A percentile compares a stretch with the other conserved stretches of the same genome.
phyloP scores from a whole-genome alignment of 2,888 invertebrate species.

The Ophonus ardosiacus region DNA sequence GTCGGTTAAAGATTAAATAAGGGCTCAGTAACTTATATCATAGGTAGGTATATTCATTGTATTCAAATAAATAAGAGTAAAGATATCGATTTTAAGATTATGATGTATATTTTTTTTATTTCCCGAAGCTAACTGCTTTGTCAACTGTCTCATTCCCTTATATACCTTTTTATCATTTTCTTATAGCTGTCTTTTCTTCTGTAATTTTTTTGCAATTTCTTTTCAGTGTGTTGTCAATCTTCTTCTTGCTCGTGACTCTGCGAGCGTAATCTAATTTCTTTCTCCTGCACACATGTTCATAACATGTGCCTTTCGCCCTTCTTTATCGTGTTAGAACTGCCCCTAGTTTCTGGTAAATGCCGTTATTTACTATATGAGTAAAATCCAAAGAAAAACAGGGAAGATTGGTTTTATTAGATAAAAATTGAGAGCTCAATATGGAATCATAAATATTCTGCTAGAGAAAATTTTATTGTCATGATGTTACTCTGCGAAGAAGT shows the following conservation, averaged over 20 bases:
- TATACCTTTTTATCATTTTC: conserved; percentile 35
- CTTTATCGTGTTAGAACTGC: not conserved
- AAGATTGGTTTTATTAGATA: not conserved
- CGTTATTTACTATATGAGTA: not conserved
- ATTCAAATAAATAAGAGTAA: not conserved
- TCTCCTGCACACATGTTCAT: conserved; percentile 34
- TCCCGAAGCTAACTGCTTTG: conserved; percentile 25
- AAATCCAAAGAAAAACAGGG: not conserved
- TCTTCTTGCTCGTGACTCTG: conserved; percentile 4
- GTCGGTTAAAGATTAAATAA: too few relatives aligned
- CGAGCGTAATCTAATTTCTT: conserved; percentile 32
- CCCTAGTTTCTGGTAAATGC: not conserved
- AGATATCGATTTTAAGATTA: conserved; percentile 8
- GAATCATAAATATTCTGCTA: not conserved
- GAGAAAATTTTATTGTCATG: not conserved
- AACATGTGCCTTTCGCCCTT: conserved; percentile 21
- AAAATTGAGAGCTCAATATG: not conserved
- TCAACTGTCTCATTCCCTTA: conserved; percentile 38
- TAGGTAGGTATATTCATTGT: too few relatives aligned
- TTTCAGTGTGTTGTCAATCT: conserved; percentile 30
- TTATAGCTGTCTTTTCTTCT: conserved; percentile 38
- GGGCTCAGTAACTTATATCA: too few relatives aligned
- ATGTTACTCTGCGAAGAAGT: not conserved
- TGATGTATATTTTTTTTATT: conserved; percentile 4
- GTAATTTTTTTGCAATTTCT: conserved; percentile 20